Conservation (phyloP, 2,888 invertebrate species). For the Timema cristinae region DNA sequence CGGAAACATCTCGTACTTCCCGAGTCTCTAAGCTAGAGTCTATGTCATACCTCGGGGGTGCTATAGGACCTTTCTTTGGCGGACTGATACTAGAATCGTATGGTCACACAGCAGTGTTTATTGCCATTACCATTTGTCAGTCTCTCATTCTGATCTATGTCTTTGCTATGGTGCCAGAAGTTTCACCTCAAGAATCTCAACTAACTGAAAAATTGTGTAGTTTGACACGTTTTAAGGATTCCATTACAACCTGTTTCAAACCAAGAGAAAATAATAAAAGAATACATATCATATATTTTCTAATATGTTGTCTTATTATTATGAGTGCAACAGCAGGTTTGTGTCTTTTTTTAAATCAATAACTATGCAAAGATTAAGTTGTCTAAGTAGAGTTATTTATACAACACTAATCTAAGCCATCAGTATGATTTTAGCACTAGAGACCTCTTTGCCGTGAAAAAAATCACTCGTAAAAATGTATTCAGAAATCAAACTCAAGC, state of each 20-base stretch:
- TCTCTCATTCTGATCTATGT: constrained; percentile 42
- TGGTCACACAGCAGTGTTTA: constrained; percentile 42
- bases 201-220: constrained; percentile 17
- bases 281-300: constrained; percentile 33
- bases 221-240: constrained; percentile 26
- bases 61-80: constrained; percentile 44
- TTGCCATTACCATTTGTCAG: constrained; percentile 39
- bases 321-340: constrained; percentile 38
- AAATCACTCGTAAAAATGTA: not conserved
- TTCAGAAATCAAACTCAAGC: no score
- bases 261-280: constrained; percentile 34
- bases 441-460: not conserved
- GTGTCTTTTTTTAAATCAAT: not conserved
- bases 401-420: no score
- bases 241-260: constrained; percentile 35
- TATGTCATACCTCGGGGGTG: constrained; percentile 45
- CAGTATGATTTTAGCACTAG: not conserved
- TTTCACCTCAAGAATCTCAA: constrained; percentile 8
- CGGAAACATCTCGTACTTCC: constrained; percentile 40
- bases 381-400: no score
- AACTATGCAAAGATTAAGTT: no score
- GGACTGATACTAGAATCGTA: constrained; percentile 42
- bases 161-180: constrained; percentile 36
- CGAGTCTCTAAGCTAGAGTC: constrained; percentile 46
- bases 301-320: constrained; percentile 34